These are phyloP conservation scores for Xenops minutus DNA, from an alignment of 2,797 vertebrate species.

Conservation along the genomic window DNA sequence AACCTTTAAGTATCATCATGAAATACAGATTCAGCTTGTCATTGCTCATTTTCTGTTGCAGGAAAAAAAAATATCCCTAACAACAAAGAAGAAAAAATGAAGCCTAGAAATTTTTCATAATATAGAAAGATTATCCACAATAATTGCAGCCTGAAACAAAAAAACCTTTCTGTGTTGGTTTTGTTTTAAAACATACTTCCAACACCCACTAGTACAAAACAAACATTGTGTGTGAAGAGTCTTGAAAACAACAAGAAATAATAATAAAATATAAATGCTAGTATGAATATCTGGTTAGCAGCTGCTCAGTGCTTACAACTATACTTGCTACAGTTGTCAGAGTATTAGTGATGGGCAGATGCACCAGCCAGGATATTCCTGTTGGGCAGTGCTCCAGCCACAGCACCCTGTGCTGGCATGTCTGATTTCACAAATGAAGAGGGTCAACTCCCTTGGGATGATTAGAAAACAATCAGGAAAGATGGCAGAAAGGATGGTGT, in stretches of 20 bases:
- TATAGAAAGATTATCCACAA: too few species aligned
- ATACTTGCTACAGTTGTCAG: neutral
- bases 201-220: neutral
- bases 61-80: too few species aligned
- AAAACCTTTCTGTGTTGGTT: too few species aligned
- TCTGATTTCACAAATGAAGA: neutral
- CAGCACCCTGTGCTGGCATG: neutral
- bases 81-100: too few species aligned
- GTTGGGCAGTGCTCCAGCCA: neutral
- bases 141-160: too few species aligned
- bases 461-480: neutral
- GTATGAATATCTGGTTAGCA: too few species aligned
- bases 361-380: neutral
- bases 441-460: neutral
- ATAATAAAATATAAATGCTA: too few species aligned
- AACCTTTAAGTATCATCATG: neutral
- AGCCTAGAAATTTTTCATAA: too few species aligned
- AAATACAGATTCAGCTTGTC: neutral
- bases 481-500: rapidly evolving
- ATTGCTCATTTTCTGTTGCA: neutral
- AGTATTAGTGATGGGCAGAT: neutral
- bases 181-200: too few species aligned
- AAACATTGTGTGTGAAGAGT: neutral
- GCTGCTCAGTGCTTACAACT: neutral
- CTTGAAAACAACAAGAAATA: neutral